Percentiles rank a stretch among this genome's conserved stretches.
Evolutionary conservation across 2,888 invertebrate species (phyloP).

Genomic region (Callyntrura guangdongensis): DNA sequence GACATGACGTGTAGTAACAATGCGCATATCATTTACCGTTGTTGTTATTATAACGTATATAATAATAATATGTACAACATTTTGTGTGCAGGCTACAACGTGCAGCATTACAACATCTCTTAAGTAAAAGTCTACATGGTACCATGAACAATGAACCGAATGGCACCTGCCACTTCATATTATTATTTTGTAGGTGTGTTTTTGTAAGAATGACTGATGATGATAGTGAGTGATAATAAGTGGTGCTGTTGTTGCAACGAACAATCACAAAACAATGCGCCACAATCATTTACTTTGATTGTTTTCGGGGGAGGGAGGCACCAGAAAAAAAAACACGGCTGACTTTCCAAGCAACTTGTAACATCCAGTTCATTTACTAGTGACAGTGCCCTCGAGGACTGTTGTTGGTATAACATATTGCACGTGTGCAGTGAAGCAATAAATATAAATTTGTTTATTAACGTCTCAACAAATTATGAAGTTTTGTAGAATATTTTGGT

Average conservation of each 20-base stretch:
- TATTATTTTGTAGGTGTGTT: conserved; percentile 23
- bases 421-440: too few species aligned
- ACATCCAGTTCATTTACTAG: conserved; percentile 15
- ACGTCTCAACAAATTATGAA: too few species aligned
- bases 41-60: too few species aligned
- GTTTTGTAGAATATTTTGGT: too few species aligned
- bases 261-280: conserved; percentile 15
- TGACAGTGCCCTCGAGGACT: conserved; percentile 11
- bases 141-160: not conserved
- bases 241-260: conserved; percentile 7
- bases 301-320: conserved; percentile 47
- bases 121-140: not conserved
- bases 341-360: not conserved
- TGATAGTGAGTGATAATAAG: conserved; percentile 39
- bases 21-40: not conserved
- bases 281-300: conserved; percentile 19
- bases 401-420: not conserved
- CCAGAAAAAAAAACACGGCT: not conserved
- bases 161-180: conserved; percentile 23
- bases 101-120: not conserved
- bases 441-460: too few species aligned
- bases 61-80: not conserved
- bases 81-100: not conserved
- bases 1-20: not conserved
- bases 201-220: conserved; percentile 40